These are phyloP conservation scores for Phyllotreta cruciferae DNA, from an alignment of 2,888 invertebrate species.

Conservation along the genomic window DNA sequence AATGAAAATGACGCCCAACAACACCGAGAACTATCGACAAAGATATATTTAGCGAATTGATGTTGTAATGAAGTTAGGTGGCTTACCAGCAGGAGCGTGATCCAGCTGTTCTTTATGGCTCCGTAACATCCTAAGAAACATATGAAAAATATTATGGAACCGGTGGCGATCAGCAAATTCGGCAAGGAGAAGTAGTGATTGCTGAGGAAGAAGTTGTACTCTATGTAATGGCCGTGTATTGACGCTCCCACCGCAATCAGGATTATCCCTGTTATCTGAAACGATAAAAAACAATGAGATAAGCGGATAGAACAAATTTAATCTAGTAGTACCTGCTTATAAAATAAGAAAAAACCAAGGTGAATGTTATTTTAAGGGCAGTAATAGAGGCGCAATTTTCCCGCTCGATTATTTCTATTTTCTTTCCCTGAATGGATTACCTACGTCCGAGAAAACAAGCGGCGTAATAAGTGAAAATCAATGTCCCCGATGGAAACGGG, in stretches of 20 bases:
- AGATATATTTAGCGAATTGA: constrained; percentile 7
- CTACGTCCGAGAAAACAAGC: too few species aligned
- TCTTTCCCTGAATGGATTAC: too few species aligned
- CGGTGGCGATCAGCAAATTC: constrained; percentile 85
- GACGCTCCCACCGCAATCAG: constrained; percentile 84
- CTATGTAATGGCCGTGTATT: constrained; percentile 73
- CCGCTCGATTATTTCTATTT: too few species aligned
- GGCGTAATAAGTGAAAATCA: too few species aligned
- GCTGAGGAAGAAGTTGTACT: constrained; percentile 81
- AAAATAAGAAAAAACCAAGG: too few species aligned
- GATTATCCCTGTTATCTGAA: constrained; percentile 86
- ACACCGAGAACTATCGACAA: constrained; percentile 70
- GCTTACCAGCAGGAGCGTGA: constrained; percentile 90
- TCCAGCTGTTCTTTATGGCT: constrained; percentile 92
- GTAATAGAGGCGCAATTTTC: too few species aligned
- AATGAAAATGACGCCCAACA: constrained; percentile 82
- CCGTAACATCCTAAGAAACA: constrained; percentile 97
- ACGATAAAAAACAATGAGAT: constrained; percentile 46
- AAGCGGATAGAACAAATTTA: too few species aligned
- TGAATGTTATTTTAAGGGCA: too few species aligned
- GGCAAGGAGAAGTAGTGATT: constrained; percentile 85
- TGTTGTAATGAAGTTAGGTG: not conserved
- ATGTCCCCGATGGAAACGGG: too few species aligned
- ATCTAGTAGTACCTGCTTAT: too few species aligned
- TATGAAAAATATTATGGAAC: constrained; percentile 87